A percentile compares a stretch with the other conserved stretches of the same genome.
phyloP scores from a whole-genome alignment of 2,113 vertebrate genomes.

The Melanotaenia duboulayi region DNA sequence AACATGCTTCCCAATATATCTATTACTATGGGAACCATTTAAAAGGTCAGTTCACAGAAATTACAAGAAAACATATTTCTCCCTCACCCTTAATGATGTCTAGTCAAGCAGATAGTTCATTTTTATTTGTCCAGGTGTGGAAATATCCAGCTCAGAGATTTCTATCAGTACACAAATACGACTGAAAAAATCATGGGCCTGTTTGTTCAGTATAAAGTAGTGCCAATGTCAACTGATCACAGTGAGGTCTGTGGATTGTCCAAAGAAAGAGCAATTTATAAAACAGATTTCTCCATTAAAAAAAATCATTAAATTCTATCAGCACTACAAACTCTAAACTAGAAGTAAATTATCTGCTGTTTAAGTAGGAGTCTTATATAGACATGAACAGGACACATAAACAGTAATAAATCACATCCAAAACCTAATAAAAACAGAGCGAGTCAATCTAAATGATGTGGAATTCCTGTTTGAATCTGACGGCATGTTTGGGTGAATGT shows the following conservation, averaged over 20 bases:
- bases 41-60: slow-evolving; percentile 14
- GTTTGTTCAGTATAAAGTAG: slow-evolving; percentile 16
- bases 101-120: slow-evolving; percentile 15
- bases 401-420: neutral
- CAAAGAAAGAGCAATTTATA: slow-evolving; percentile 15
- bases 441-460: neutral
- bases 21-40: slow-evolving; percentile 1
- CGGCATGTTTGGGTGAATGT: neutral
- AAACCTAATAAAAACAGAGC: neutral
- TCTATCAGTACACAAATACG: slow-evolving; percentile 14
- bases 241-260: slow-evolving; percentile 22
- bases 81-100: neutral
- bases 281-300: slow-evolving; percentile 20
- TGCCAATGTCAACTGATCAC: slow-evolving; percentile 26
- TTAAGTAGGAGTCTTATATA: neutral
- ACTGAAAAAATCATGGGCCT: neutral
- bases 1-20: slow-evolving; percentile 5
- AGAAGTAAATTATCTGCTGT: neutral
- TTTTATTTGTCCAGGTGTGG: slow-evolving; percentile 13
- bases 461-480: neutral
- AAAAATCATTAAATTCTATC: neutral
- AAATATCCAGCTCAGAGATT: slow-evolving; percentile 20
- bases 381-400: neutral
- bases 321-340: neutral
- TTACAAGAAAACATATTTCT: slow-evolving; percentile 2